Evolutionary conservation across 2,113 vertebrate species (phyloP), one percentile per base, ranked within the genome.

Genomic region (Athene cunicularia): DNA sequence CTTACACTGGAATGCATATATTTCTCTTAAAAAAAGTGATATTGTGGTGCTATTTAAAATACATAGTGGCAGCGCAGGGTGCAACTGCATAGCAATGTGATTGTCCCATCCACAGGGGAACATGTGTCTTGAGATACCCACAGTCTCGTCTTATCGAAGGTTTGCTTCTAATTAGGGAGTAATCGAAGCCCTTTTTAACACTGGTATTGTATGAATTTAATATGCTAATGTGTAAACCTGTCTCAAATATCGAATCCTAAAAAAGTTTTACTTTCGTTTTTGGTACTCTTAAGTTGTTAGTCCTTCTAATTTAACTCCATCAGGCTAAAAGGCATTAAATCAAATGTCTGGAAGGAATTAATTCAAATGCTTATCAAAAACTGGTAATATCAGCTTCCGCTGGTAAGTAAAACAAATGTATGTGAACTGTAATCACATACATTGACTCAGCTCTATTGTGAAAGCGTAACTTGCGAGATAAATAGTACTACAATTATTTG

Each of bases 251-350:
- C 43, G 77, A 76, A 95, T 82, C 47, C 39, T 35, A 67, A 93
- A 97, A 94, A 94, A 26, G 18, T 60, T 94, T 91, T 72, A 55
- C 71, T 90, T 88, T 59, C 33, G 81, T 64, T 35, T 80, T 63
- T 2, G 1, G 53, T 47, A 39, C 21, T 63, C 37, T 28, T 58
- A 87, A 80, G 53, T 55, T 90, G 83, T 80, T 87, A 91, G 81
- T 92, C 49, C 82, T 92, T 49, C 59, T 94, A 92, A 96, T 92
- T 95, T 92, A 86, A 63, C 84, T 96, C 63, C 58, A 93, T 79
- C 74, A 74, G 45, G 28, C 41, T 86, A 77, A 91, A 93, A 68
- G 45, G 66, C 84, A 90, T 73, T 95, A 83, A 91, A 90, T 82
- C 23, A 89, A 88, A 87, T 27, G 30, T 60, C 50, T 93, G 77